These are phyloP conservation scores for Sinonovacula constricta DNA, from an alignment of 1,140 invertebrate species.

Conservation along the genomic window DNA sequence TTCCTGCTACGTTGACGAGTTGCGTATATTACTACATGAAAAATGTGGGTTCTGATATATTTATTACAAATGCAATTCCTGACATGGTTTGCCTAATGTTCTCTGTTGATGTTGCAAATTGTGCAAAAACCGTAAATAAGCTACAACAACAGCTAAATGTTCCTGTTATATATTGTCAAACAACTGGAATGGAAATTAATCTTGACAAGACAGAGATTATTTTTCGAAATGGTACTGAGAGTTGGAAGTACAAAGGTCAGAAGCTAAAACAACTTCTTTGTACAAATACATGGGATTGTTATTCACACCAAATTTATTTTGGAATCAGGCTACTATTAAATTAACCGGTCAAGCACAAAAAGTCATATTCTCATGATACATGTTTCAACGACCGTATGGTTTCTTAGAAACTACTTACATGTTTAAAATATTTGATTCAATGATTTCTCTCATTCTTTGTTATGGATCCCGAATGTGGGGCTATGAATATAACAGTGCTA, in stretches of 20 bases:
- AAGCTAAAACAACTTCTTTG: neutral
- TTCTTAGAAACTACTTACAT: too few relatives aligned
- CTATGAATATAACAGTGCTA: too few relatives aligned
- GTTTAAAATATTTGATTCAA: too few relatives aligned
- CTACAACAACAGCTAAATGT: slow-evolving; percentile 19
- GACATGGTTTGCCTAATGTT: slow-evolving; percentile 28
- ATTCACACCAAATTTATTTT: slow-evolving; percentile 24
- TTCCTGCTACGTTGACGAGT: too few relatives aligned
- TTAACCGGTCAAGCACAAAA: slow-evolving; percentile 23
- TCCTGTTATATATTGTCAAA: slow-evolving; percentile 11
- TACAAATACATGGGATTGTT: slow-evolving; percentile 30
- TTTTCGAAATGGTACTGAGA: neutral
- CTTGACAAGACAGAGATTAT: slow-evolving; percentile 16
- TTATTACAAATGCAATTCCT: slow-evolving; percentile 23
- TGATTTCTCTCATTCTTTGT: too few relatives aligned
- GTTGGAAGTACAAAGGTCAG: slow-evolving; percentile 10
- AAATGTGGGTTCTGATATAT: slow-evolving; percentile 18
- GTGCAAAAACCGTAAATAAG: slow-evolving; percentile 18
- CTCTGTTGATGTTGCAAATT: slow-evolving; percentile 21
- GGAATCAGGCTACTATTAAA: neutral
- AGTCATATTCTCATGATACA: slow-evolving; percentile 3
- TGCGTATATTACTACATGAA: neutral
- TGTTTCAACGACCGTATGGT: slow-evolving; percentile 11
- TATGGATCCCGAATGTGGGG: too few relatives aligned
- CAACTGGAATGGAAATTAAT: slow-evolving; percentile 34